phyloP scores from a whole-genome alignment of 2,797 vertebrate species.

The Erethizon dorsatum region DNA sequence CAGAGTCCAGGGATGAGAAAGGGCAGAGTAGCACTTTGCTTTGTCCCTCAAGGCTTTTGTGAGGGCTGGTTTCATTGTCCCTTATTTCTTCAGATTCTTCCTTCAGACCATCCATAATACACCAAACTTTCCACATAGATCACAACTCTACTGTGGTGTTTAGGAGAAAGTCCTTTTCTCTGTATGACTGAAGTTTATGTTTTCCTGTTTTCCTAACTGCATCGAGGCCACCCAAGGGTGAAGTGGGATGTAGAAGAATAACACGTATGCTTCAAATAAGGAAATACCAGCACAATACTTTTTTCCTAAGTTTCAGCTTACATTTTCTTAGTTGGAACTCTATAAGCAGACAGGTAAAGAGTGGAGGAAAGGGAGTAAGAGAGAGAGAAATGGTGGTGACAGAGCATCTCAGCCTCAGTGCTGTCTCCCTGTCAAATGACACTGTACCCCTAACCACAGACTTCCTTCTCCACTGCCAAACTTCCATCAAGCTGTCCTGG shows the following conservation, averaged over 20 bases:
- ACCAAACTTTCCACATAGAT: background rate
- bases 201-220: conserved; percentile 23
- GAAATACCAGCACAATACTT: background rate
- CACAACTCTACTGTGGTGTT: background rate
- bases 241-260: background rate
- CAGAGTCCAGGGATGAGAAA: background rate
- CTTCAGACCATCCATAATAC: background rate
- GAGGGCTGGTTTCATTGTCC: background rate
- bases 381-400: background rate
- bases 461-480: background rate
- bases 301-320: conserved; percentile 36
- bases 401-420: background rate
- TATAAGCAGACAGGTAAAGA: background rate
- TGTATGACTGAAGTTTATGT: background rate
- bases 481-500: background rate
- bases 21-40: background rate
- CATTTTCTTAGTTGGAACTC: conserved; percentile 9
- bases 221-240: background rate
- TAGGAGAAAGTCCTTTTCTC: background rate
- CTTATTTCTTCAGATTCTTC: background rate
- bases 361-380: background rate
- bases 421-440: background rate
- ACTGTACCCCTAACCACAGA: no score
- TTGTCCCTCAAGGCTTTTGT: background rate
- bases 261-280: background rate